phyloP scores from a whole-genome alignment of 2,888 invertebrate species.

The Calameuta idolon region DNA sequence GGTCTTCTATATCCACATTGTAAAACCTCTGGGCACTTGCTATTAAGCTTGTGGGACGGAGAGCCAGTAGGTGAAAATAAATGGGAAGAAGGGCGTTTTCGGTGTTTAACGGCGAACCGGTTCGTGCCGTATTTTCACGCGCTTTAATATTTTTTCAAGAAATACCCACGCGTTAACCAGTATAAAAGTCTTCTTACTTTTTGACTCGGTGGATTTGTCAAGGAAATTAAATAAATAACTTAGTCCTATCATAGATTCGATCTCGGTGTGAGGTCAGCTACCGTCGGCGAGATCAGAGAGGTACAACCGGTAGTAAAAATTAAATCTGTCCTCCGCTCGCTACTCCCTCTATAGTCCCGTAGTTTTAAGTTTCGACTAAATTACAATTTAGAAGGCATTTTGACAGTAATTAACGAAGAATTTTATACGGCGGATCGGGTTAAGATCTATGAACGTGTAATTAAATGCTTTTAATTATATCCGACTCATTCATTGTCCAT shows the following conservation, averaged over 20 bases:
- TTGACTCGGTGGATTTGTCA: constrained; percentile 16
- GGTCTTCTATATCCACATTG: not conserved
- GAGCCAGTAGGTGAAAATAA: not conserved
- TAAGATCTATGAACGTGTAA: constrained; percentile 40
- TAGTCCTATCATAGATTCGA: constrained; percentile 11
- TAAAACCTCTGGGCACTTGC: not conserved
- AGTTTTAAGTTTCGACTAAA: constrained; percentile 19
- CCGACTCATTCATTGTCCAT: constrained; percentile 8
- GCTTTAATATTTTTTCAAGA: not conserved
- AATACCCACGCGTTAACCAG: not conserved
- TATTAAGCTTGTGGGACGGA: not conserved
- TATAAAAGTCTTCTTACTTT: not conserved
- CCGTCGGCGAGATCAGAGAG: constrained; percentile 25
- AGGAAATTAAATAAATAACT: constrained; percentile 20
- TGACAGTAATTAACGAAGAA: constrained; percentile 37
- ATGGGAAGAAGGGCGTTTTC: not conserved
- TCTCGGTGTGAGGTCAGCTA: constrained; percentile 20
- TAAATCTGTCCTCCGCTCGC: constrained; percentile 23
- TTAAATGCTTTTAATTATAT: constrained; percentile 49
- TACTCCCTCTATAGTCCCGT: not conserved
- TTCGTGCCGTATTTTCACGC: not conserved
- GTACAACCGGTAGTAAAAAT: constrained; percentile 22
- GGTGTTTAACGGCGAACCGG: not conserved
- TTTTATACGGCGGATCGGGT: constrained; percentile 41
- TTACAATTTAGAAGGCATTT: constrained; percentile 25